Base-by-base conservation (phyloP, 2,797 vertebrate species). In the Pygocentrus nattereri region DNA sequence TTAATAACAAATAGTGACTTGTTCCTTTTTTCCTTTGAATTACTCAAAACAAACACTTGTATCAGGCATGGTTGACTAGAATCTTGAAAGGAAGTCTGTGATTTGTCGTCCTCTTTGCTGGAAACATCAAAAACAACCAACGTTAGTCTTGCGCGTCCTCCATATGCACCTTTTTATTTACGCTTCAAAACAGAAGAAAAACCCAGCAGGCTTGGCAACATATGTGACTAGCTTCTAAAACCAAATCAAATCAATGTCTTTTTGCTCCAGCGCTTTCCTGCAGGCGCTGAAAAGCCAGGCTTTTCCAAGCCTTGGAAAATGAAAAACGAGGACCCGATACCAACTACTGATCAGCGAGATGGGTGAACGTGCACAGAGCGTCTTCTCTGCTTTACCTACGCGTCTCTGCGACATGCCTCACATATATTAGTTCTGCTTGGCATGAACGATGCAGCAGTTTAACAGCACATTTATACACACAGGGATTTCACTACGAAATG, bases 151-250 rank as follows among this genome's bases (percentile, higher is more conserved):
- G 12, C n/a, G 38, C 25, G 21, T 68, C 41, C n/a, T 49, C 67
- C n/a, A 70, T 5, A 71, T 30, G 69, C 18, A 27, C 23, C 69
- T 72, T 30, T 72, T 52, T 72, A 52, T 52, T 70, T 70, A 19
- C 16, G 23, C 49, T 72, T 72, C 47, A 52, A 72, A 70, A 52
- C 8, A 10, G 27, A 52, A 72, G 49, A 72, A 52, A 38, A 52
- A 52, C 25, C 69, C 69, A 50, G 49, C 69, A 52, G 47, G 47
- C 69, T 54, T 72, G 18, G 49, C 47, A 52, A 30, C 25, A 52
- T 72, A 30, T 72, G 27, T 52, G 18, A 54, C 34, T 68, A 68
- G 65, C 44, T 68, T 44, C n/a, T 68, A 41, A 54, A 52, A 27
- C 23, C 49, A 52, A 30, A 30, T 52, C 25, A 12, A 72, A 52